Base-by-base conservation (phyloP, 2,888 invertebrate genomes). In the Malachius bipustulatus region DNA sequence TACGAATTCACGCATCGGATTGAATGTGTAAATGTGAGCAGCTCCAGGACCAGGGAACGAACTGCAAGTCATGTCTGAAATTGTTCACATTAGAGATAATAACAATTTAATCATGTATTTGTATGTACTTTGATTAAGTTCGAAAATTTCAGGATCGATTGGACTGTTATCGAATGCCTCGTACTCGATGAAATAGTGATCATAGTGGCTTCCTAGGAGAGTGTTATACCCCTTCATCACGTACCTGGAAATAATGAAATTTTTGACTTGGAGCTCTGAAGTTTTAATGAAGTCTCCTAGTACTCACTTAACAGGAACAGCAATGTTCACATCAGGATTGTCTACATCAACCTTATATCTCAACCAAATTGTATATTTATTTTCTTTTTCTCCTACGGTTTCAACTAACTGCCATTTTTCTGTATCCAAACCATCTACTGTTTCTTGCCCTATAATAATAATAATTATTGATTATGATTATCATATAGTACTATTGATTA, bases 171-270 rank as follows among this genome's bases (percentile, higher is more conserved):
- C 63, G 43, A 74, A 80, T 40, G 68, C 67, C 28, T 75, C 73
- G 52, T 94, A 94, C 29, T 81, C 76, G 31, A 96, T 59, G 57
- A 82, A 85, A 55, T 96, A 96, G 59, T 93, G 91, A 61, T 96
- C 94, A 55, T 84, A 94, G 61, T 96, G 94, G 0, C 93, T 93
- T 1, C 93, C 93, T n/a, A 96, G 66, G 1, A 96, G 66, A 0
- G 80, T 75, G 59, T 96, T 93, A 61, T 73, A 94, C 1, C 94
- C 96, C 54, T 76, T 77, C 94, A 96, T 96, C 64, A 93, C 89
- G 59, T 93, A 96, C 41, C 59, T 59, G 36, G 30, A 50, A 50
- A 15, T 13, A 31, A 14, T 8, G 6, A 31, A 32, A 32, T 32
- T n/a, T 14, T 9, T 24, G 6, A 24, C 6, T 24, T 6, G 24